Evolutionary conservation across 2,888 invertebrate genomes (phyloP).

Genomic region (Candidula unifasciata): DNA sequence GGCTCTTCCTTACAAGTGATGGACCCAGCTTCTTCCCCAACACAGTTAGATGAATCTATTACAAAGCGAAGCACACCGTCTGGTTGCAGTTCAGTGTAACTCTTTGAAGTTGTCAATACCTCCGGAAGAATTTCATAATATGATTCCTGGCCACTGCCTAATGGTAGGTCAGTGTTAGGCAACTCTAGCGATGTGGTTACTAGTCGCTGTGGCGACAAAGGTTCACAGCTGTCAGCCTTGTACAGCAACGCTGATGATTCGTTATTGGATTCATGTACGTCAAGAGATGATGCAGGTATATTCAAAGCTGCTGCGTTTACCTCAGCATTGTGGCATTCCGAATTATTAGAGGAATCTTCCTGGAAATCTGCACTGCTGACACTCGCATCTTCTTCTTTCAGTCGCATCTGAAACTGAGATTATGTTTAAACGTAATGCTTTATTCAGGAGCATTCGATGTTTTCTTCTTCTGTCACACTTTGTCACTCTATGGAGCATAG

Average conservation of each 20-base stretch:
- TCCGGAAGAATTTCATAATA: not conserved
- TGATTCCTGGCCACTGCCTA: not conserved
- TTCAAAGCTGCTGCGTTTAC: not conserved
- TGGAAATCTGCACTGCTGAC: not conserved
- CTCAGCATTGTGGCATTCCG: not conserved
- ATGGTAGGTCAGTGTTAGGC: not conserved
- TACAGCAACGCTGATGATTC: not conserved
- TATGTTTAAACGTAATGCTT: no score
- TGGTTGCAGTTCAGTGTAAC: not conserved
- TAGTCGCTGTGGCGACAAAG: not conserved
- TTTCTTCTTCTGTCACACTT: no score
- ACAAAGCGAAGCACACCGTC: not conserved
- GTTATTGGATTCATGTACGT: not conserved
- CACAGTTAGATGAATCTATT: not conserved
- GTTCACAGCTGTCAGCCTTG: not conserved
- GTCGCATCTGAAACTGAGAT: not conserved
- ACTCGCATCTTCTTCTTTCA: not conserved
- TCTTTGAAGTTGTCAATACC: not conserved
- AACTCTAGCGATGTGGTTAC: not conserved
- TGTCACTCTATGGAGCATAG: no score
- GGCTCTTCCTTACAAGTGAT: not conserved
- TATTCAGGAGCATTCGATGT: no score
- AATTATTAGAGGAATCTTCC: not conserved
- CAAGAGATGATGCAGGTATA: not conserved
- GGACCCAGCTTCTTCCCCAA: not conserved